phyloP scores from a whole-genome alignment of 2,888 invertebrate species.

The Nomada fucata region DNA sequence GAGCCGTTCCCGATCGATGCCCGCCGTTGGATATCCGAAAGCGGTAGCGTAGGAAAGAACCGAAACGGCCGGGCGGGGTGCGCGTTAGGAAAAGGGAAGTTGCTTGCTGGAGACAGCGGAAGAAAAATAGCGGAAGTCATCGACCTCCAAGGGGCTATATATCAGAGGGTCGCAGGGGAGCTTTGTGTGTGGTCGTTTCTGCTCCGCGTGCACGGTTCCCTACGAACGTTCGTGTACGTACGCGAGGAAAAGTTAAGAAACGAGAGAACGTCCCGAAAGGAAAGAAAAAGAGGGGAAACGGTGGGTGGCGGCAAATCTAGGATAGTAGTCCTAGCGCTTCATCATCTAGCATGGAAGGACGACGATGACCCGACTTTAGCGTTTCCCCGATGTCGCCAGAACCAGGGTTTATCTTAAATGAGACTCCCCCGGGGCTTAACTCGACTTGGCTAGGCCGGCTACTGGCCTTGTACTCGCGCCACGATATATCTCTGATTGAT shows the following conservation, averaged over 20 bases:
- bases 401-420: conserved; percentile 77
- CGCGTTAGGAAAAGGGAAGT: conserved; percentile 81
- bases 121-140: conserved; percentile 87
- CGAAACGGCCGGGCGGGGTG: conserved; percentile 72
- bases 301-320: conserved; percentile 68
- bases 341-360: conserved; percentile 70
- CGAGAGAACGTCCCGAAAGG: conserved; percentile 45
- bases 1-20: conserved; percentile 67
- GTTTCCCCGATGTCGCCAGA: conserved; percentile 59
- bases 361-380: conserved; percentile 48
- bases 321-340: conserved; percentile 76
- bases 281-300: conserved; percentile 28
- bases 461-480: conserved; percentile 59
- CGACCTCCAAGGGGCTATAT: conserved; percentile 87
- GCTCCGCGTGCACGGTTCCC: conserved; percentile 49
- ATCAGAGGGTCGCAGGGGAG: conserved; percentile 81
- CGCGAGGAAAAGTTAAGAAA: conserved; percentile 69
- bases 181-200: conserved; percentile 57
- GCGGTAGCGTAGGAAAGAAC: conserved; percentile 73
- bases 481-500: conserved; percentile 81
- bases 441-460: conserved; percentile 74
- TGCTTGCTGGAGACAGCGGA: conserved; percentile 86
- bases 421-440: conserved; percentile 77
- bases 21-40: conserved; percentile 72
- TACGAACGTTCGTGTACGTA: conserved; percentile 41